Evolutionary conservation across 2,113 vertebrate species (phyloP).

Genomic region (Alethe castanea): DNA sequence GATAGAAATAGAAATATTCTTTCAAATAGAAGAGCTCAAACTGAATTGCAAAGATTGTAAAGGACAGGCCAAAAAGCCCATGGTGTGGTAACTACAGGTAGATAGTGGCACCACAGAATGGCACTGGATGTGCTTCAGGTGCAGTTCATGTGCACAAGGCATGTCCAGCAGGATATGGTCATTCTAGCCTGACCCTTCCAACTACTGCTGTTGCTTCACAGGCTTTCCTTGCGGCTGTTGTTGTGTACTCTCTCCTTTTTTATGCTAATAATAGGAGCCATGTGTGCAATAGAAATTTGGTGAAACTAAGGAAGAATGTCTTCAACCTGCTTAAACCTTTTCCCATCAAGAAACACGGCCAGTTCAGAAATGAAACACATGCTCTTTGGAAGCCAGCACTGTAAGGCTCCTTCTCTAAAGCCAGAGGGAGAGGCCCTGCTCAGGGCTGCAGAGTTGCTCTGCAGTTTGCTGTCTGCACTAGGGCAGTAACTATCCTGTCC

Average conservation of each 20-base stretch:
- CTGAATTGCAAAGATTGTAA: not conserved
- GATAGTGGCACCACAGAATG: not conserved
- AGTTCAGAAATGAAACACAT: not conserved
- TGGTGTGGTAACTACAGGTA: not conserved
- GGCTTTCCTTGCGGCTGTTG: not conserved
- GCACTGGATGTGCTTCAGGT: not conserved
- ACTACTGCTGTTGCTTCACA: rapidly evolving
- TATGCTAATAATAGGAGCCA: not conserved
- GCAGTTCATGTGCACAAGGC: rapidly evolving
- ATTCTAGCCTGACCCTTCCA: not conserved
- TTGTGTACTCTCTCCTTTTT: not conserved
- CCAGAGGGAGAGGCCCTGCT: not conserved
- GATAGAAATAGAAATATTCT: too few species aligned
- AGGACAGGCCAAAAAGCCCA: not conserved
- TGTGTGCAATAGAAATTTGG: not conserved
- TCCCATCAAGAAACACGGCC: not conserved
- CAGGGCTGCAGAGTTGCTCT: not conserved
- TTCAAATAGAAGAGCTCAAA: not conserved
- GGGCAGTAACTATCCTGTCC: not conserved
- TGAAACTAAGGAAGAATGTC: not conserved
- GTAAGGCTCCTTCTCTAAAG: not conserved
- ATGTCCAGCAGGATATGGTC: not conserved
- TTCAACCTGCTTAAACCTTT: not conserved
- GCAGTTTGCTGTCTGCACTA: not conserved
- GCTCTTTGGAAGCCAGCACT: not conserved